Base-by-base conservation (phyloP, 2,113 vertebrate genomes). In the Mirza zaza region DNA sequence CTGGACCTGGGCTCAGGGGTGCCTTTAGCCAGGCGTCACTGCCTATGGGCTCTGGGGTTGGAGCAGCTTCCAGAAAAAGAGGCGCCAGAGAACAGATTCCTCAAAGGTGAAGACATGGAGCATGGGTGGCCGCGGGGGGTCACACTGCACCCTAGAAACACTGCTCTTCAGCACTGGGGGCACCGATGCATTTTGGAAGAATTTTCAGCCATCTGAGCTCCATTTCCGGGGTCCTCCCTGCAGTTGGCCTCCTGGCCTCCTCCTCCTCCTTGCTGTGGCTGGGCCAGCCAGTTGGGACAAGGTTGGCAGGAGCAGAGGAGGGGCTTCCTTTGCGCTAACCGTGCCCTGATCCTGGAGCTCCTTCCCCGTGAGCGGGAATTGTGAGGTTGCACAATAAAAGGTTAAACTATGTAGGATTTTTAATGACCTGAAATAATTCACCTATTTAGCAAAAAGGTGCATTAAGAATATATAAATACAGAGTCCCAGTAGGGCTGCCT, bases 41-140 rank as follows among this genome's bases (percentile, higher is more conserved):
- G 6, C 21, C 1, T 14, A 8, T 10, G n/a, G 4, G 34, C 57
- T 34, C 15, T 2, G 25, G 5, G 14, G 25, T 23, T 6, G 12
- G 20, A 13, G 27, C 76, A 3, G 27, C 32, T 45, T 71, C 83
- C 21, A 59, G 85, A 79, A 65, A 42, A 63, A 18, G n/a, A 27
- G 80, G 29, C 0, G 0, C 20, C 36, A 59, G 75, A 23, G 77
- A 45, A 67, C 45, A 27, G 8, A 1, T 14, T 36, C 32, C 63
- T 48, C 5, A 8, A 32, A 9, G 17, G 52, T 39, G 34, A 36
- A 12, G 55, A 23, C 8, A 4, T 39, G 14, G 79, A 13, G 27
- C 8, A 25, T 10, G 36, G 55, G 2, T 23, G 39, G 80, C 45
- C 10, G 9, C 7, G 17, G 0, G 25, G 14, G 6, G 1, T 12